Evolutionary conservation across 2,888 invertebrate species (phyloP), one percentile per base, ranked within the genome.

Genomic region (Julus scanicus): DNA sequence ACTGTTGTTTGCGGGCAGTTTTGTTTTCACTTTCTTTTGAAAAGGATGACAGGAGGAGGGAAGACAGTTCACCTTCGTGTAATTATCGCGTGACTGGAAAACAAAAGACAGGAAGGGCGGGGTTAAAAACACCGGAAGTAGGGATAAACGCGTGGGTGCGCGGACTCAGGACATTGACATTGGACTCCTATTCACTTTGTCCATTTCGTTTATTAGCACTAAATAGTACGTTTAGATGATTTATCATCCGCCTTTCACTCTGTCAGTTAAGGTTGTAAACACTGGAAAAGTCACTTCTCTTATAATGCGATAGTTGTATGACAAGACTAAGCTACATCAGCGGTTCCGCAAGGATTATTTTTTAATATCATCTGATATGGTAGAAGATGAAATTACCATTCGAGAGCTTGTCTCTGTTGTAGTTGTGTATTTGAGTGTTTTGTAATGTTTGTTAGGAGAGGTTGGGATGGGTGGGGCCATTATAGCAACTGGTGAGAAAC

Each of bases 51-150:
- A 17, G 57, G 57, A 15, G 15, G 17, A 15, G 57, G 57, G 57
- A 15, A 15, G 15, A 15, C 57, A 57, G 4, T 57, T 57, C 57
- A 57, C 57, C 57, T 57, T 15, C 4, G 57, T 57, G 57, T 15
- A 57, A 57, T 57, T 1, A 57, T 1, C 57, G 11, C 57, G 57
- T 57, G 15, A 15, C 57, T 57, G 57, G 57, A 57, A 15, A 57
- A 57, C 57, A 57, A 57, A 57, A 57, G 57, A 15, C 57, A 57
- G 57, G 57, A 57, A 57, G 57, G 57, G 57, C 57, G 57, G 57
- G 57, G 57, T 15, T 57, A 57, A 57, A 57, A 57, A 57, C 57
- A 15, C 57, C 57, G 57, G 57, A 57, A 57, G 57, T 15, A 17
- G 57, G 17, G 57, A 57, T 57, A 17, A 57, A 57, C 48, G 57